Base-by-base conservation (phyloP, 2,888 invertebrate species). In the Trichopoda pennipes region DNA sequence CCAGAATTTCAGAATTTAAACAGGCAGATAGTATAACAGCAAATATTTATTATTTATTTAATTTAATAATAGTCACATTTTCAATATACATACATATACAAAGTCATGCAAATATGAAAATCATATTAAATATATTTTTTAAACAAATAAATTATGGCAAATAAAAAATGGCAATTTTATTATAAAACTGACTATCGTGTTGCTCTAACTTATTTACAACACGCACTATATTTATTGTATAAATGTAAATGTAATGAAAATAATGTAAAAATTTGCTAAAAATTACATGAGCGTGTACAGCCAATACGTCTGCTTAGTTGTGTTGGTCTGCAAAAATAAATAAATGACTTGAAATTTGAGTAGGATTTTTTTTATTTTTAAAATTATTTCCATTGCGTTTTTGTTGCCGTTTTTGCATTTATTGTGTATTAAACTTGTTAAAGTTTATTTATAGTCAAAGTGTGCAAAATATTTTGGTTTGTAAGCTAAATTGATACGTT, bases 41-140 rank as follows among this genome's bases (percentile, higher is more conserved):
- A n/a, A n/a, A n/a, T n/a, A n/a, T n/a, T n/a, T n/a, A n/a, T n/a
- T n/a, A n/a, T n/a, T n/a, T n/a, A n/a, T n/a, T n/a, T n/a, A n/a
- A n/a, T n/a, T n/a, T 4, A n/a, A 51, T 51, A 10, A 38, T 38
- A 38, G 1, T 38, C 38, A 38, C 38, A 1, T 38, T 44, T 44
- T 12, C 16, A 44, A 4, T 12, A 16, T 44, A 0, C 1, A 16
- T n/a, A 16, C 3, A 23, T 51, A n/a, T 10, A 21, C n/a, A 35
- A 38, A 32, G n/a, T 12, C 21, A 35, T 16, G 38, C 49, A 51
- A 66, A 35, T 66, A 21, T n/a, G 66, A 53, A 3, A 38, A 51
- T 21, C 32, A 69, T 47, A 51, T 60, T 51, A 70, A 66, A 60
- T 66, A 60, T 79, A 66, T 66, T 73, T 66, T 72, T 58, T 60